Percentiles rank a stretch among this genome's conserved stretches.
Conservation (phyloP, 2,113 vertebrate species). For the Leptodactylus fuscus region DNA sequence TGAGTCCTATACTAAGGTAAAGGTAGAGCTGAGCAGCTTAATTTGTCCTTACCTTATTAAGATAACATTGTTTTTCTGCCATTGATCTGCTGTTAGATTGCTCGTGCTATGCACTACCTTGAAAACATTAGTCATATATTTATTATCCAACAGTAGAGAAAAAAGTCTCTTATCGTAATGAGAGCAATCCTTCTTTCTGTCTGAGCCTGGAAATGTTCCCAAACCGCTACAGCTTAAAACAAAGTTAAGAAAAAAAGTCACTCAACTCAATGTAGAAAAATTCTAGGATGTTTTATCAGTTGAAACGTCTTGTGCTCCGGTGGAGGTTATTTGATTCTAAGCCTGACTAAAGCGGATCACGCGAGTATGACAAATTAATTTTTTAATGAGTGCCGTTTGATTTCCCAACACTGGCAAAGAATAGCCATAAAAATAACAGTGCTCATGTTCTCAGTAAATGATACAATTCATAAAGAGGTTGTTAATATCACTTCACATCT, state of each 20-base stretch:
- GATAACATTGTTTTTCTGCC: slow-evolving; percentile 51
- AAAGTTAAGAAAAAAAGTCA: slow-evolving; percentile 54
- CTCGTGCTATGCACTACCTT: slow-evolving; percentile 13
- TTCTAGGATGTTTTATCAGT: slow-evolving; percentile 50
- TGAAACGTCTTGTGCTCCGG: slow-evolving; percentile 51
- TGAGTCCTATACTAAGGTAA: neutral
- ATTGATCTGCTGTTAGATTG: slow-evolving; percentile 41
- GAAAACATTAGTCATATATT: slow-evolving; percentile 53
- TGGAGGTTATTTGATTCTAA: slow-evolving; percentile 50
- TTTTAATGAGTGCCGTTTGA: slow-evolving; percentile 63
- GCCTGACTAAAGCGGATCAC: slow-evolving; percentile 68
- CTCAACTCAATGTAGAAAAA: slow-evolving; percentile 52
- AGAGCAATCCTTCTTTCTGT: slow-evolving; percentile 52
- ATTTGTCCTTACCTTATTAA: no score
- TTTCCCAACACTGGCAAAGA: slow-evolving; percentile 50
- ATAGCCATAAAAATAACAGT: slow-evolving; percentile 51
- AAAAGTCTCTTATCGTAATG: slow-evolving; percentile 53
- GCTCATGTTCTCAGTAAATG: slow-evolving; percentile 48
- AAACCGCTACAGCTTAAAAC: slow-evolving; percentile 32
- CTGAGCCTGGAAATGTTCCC: slow-evolving; percentile 48
- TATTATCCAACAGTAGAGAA: slow-evolving; percentile 46
- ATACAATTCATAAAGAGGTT: slow-evolving; percentile 42
- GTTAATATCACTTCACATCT: slow-evolving; percentile 49
- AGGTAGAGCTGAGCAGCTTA: neutral
- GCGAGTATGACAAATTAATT: slow-evolving; percentile 72